phyloP scores from a whole-genome alignment of 1,140 invertebrate species.

The Tetramorium simillimum region DNA sequence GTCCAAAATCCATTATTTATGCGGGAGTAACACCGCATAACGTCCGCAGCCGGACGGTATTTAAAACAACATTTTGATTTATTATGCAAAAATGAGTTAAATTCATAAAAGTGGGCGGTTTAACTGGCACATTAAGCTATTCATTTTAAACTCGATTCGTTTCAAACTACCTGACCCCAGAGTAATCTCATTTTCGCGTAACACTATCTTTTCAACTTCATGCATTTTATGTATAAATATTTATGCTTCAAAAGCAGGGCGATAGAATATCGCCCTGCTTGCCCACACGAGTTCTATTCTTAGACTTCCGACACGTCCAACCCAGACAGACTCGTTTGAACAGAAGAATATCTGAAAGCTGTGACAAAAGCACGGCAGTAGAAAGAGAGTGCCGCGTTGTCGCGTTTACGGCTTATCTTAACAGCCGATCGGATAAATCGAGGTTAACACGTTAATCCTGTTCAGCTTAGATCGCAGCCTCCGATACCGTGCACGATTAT shows the following conservation, averaged over 20 bases:
- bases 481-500: constrained; percentile 20
- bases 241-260: not conserved
- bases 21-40: not conserved
- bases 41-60: not conserved
- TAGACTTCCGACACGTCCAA: not conserved
- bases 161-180: no score
- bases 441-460: constrained; percentile 42
- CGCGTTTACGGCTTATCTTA: constrained; percentile 29
- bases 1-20: constrained; percentile 27
- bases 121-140: not conserved
- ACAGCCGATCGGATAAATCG: constrained; percentile 50
- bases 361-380: constrained; percentile 29
- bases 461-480: constrained; percentile 34
- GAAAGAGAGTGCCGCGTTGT: not conserved
- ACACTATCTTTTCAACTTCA: not conserved
- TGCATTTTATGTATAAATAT: not conserved
- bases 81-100: constrained; percentile 5
- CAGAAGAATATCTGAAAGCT: not conserved
- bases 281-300: not conserved
- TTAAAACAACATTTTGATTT: not conserved
- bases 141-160: not conserved
- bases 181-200: not conserved
- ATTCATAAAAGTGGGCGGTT: not conserved
- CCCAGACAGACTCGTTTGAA: not conserved
- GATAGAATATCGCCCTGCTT: not conserved